phyloP scores from a whole-genome alignment of 2,888 invertebrate genomes.

The Nomada goodeniana region DNA sequence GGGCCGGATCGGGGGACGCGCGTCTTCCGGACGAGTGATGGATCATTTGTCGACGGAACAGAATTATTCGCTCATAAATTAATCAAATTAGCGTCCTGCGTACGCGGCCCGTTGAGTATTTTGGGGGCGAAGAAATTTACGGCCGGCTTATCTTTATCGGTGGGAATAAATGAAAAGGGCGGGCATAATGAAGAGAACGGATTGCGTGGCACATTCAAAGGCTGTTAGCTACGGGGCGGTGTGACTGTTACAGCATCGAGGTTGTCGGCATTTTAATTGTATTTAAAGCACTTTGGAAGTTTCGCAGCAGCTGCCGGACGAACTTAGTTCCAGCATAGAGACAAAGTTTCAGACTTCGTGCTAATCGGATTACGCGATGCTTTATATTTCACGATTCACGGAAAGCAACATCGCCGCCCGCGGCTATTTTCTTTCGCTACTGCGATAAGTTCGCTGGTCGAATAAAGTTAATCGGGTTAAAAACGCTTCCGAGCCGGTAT shows the following conservation, averaged over 20 bases:
- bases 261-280: neutral
- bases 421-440: neutral
- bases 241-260: neutral
- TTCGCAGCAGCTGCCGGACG: constrained; percentile 19
- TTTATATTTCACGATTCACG: constrained; percentile 36
- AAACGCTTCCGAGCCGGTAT: neutral
- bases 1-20: neutral
- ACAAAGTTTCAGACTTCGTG: constrained; percentile 18
- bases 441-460: neutral
- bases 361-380: constrained; percentile 46
- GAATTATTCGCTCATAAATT: constrained; percentile 9
- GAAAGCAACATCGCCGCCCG: neutral
- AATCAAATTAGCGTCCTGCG: neutral
- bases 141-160: no score
- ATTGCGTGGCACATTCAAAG: neutral
- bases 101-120: neutral
- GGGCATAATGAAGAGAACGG: neutral
- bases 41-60: neutral
- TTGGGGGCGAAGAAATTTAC: no score
- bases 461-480: neutral
- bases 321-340: constrained; percentile 14
- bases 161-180: neutral
- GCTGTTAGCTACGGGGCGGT: neutral
- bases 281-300: constrained; percentile 2
- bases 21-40: neutral